These are phyloP conservation scores for Chelonoidis abingdonii DNA, from an alignment of 2,113 vertebrate species.

Conservation along the genomic window DNA sequence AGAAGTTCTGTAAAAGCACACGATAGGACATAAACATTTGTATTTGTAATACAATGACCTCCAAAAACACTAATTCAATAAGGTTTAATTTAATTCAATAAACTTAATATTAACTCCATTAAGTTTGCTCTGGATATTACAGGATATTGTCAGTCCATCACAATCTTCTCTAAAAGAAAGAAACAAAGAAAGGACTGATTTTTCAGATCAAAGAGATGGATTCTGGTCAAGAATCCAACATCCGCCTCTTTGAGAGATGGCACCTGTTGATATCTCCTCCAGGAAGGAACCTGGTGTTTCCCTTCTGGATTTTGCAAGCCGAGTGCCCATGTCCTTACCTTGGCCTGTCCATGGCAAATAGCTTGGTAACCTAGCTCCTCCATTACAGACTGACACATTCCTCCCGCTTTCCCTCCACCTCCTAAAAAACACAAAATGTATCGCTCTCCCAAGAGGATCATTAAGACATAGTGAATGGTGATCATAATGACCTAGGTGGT, in stretches of 20 bases:
- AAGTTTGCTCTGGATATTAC: background rate
- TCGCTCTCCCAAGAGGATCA: background rate
- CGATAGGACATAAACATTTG: background rate
- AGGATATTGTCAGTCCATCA: background rate
- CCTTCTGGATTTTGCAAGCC: background rate
- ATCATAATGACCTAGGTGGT: background rate
- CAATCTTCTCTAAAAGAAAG: background rate
- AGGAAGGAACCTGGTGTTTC: background rate
- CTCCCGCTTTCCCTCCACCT: background rate
- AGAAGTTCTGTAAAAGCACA: background rate
- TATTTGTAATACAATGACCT: background rate
- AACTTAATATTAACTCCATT: background rate
- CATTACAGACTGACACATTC: background rate
- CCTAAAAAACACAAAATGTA: background rate
- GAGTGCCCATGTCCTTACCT: background rate
- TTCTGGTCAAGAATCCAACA: background rate
- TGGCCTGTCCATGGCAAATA: background rate
- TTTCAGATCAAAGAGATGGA: background rate
- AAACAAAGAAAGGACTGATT: background rate
- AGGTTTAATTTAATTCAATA: background rate
- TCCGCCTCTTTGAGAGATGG: background rate
- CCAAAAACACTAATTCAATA: background rate
- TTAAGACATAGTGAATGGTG: background rate
- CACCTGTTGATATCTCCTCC: background rate
- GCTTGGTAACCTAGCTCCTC: background rate